Base-by-base conservation (phyloP, 2,113 vertebrate genomes). In the Psilopsiagon aurifrons region DNA sequence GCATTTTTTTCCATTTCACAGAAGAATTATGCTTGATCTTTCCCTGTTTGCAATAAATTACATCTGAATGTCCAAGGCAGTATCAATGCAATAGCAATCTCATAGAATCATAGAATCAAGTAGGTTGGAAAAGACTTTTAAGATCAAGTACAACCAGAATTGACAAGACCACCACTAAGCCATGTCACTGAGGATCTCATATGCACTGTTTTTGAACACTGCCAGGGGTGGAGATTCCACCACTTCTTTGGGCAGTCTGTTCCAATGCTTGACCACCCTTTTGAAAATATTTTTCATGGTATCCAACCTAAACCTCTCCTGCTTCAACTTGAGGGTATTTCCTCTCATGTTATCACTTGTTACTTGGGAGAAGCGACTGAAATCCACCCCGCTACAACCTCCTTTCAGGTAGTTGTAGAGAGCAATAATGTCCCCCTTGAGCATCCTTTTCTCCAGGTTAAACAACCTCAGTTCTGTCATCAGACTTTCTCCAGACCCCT, bases 21-120 rank as follows among this genome's bases (percentile, higher is more conserved):
- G 75, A 92, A 91, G 13, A 62, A 77, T 81, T 4, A 11, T 51
- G 4, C 13, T 79, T 80, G n/a, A 87, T 52, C 59, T 82, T 92
- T 18, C 66, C 76, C 75, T 88, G 37, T 86, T 97, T 95, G 44
- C 15, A 96, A 66, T 92, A 93, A 95, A 81, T 79, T 90, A 69
- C 23, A 86, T 92, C 82, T 90, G 69, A 95, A 96, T 96, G 35
- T 57, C 60, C 59, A 87, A 86, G 52, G 31, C 51, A 91, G 31
- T 89, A 95, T 71, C 13, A 91, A 28, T 88, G 88, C 52, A 57
- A 91, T 55, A 91, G 22, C 57, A 94, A 92, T 75, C 84, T 92
- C 68, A 35, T 35, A 59, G 33, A 35, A 35, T 23, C 33, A 35
- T 35, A 59, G 33, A 35, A 59, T 59, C 57, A 24, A 35, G 20